These are phyloP conservation scores for Willowsia nigromaculata DNA, from an alignment of 2,888 invertebrate genomes.

Conservation along the genomic window DNA sequence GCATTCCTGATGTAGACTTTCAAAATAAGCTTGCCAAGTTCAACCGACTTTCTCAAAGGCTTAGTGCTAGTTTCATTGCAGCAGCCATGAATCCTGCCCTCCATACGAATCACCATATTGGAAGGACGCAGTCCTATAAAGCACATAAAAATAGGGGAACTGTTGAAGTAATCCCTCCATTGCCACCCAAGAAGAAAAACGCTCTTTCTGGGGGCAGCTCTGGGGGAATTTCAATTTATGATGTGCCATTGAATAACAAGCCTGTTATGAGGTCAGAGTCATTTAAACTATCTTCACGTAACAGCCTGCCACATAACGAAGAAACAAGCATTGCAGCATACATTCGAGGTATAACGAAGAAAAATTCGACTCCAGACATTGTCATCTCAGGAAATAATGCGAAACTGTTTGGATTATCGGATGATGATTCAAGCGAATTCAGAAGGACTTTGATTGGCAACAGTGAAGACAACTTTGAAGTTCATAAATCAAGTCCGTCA, in stretches of 20 bases:
- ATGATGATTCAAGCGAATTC: constrained; percentile 27
- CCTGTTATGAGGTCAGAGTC: constrained; percentile 57
- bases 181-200: constrained; percentile 75
- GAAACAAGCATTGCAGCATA: constrained; percentile 47
- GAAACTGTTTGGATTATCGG: constrained; percentile 9
- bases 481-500: constrained; percentile 28
- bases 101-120: neutral
- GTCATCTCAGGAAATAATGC: constrained; percentile 63
- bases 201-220: neutral
- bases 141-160: constrained; percentile 15
- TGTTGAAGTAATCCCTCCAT: constrained; percentile 60
- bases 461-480: constrained; percentile 62
- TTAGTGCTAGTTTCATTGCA: constrained; percentile 74
- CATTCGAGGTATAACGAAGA: constrained; percentile 70
- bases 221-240: constrained; percentile 64
- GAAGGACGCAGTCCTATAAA: constrained; percentile 66
- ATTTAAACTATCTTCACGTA: neutral
- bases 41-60: constrained; percentile 74
- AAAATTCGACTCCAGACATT: constrained; percentile 77
- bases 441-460: constrained; percentile 3
- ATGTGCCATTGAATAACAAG: constrained; percentile 75
- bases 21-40: constrained; percentile 75
- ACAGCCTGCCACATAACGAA: neutral
- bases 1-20: constrained; percentile 55
- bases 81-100: constrained; percentile 55